Percentiles rank a stretch among this genome's conserved stretches.
Conservation (phyloP, 2,113 vertebrate species). For the Bambusicola thoracicus region DNA sequence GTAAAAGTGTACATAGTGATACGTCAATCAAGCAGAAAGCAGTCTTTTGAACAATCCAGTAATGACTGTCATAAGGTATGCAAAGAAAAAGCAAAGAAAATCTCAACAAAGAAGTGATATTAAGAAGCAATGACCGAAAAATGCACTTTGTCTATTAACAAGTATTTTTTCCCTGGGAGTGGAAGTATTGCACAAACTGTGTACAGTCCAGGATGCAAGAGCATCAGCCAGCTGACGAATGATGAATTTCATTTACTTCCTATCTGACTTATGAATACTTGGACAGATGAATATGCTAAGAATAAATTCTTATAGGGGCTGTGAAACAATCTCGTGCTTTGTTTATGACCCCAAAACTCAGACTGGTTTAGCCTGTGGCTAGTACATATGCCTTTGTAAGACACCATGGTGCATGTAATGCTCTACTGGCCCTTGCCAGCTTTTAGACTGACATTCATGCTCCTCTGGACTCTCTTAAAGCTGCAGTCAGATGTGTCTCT, state of each 20-base stretch:
- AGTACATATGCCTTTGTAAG: not conserved
- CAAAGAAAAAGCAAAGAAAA: constrained; percentile 35
- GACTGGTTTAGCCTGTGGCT: not conserved
- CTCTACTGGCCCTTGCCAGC: not conserved
- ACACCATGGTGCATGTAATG: not conserved
- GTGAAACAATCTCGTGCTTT: constrained; percentile 28
- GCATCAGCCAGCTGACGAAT: constrained; percentile 27
- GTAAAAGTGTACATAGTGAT: not conserved
- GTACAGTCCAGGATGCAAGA: not conserved
- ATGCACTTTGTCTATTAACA: not conserved
- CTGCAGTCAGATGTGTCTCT: not conserved
- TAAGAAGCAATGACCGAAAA: not conserved
- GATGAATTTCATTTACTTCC: constrained; percentile 37
- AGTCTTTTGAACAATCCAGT: not conserved
- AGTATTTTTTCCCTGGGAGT: not conserved
- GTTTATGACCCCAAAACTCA: not conserved
- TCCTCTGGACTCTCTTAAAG: not conserved
- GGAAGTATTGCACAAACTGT: not conserved
- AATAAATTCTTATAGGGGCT: not conserved
- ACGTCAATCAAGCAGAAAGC: not conserved
- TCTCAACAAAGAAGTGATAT: not conserved
- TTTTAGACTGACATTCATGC: not conserved
- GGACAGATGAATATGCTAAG: not conserved
- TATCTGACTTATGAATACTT: constrained; percentile 26
- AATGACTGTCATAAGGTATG: not conserved